Percentiles rank a stretch among this genome's conserved stretches.
Conservation (phyloP, 1,140 invertebrate genomes). For the Hetaerina americana region DNA sequence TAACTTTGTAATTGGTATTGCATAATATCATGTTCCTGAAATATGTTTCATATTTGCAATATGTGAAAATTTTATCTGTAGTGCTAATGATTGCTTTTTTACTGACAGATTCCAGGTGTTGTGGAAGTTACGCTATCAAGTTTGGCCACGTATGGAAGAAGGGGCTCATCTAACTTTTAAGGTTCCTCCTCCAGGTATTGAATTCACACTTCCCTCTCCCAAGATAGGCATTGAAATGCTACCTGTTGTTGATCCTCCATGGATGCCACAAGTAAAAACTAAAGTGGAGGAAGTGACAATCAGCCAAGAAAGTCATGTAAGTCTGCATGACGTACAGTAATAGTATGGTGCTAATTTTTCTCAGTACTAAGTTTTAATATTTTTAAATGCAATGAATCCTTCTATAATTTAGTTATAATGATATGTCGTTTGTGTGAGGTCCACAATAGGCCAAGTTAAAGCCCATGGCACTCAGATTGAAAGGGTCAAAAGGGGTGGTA, state of each 20-base stretch:
- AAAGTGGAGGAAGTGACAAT: constrained; percentile 98
- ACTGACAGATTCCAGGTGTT: constrained; percentile 73
- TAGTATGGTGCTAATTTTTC: no score
- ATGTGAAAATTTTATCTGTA: constrained; percentile 17
- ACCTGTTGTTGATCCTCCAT: constrained; percentile 94
- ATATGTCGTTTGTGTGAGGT: no score
- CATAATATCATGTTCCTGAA: not conserved
- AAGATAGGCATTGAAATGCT: constrained; percentile 92
- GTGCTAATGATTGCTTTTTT: constrained; percentile 6
- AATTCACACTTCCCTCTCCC: constrained; percentile 96
- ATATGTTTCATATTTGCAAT: not conserved
- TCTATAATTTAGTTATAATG: no score
- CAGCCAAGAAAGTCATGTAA: constrained; percentile 95
- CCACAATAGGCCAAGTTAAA: no score
- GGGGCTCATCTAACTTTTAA: constrained; percentile 89
- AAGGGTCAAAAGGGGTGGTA: no score
- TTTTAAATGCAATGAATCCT: no score
- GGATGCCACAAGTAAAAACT: constrained; percentile 94
- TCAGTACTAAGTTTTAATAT: no score
- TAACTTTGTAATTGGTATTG: not conserved
- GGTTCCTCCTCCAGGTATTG: constrained; percentile 94
- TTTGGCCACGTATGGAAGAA: constrained; percentile 98
- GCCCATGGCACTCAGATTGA: no score
- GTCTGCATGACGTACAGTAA: no score
- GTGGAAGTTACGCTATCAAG: constrained; percentile 96